These are phyloP conservation scores for Drosophila bifasciata DNA, from an alignment of 1,140 invertebrate species.

Conservation along the genomic window DNA sequence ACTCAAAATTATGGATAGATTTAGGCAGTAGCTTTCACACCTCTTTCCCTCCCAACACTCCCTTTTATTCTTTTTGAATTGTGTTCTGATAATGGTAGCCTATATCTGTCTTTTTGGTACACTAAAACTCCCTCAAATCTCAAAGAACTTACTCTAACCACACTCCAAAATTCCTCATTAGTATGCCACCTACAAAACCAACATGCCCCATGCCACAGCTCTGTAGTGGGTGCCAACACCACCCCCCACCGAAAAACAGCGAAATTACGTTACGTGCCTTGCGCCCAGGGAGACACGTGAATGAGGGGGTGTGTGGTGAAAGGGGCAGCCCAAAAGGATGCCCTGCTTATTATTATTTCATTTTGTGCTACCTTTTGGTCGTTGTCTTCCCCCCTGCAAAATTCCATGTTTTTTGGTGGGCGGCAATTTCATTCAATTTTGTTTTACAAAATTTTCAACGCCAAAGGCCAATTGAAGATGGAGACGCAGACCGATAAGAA, in stretches of 20 bases:
- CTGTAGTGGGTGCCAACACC: too few relatives aligned
- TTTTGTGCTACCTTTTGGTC: slow-evolving; percentile 27
- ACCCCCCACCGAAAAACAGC: slow-evolving; percentile 23
- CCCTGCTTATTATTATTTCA: slow-evolving; percentile 67
- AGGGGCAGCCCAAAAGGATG: neutral
- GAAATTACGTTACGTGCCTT: slow-evolving; percentile 58
- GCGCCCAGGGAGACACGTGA: neutral
- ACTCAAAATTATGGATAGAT: too few relatives aligned
- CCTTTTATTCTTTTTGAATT: too few relatives aligned
- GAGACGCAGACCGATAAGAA: slow-evolving; percentile 27
- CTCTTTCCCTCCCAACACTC: too few relatives aligned
- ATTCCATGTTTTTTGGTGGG: neutral
- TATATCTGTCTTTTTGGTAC: too few relatives aligned
- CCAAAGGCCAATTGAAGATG: slow-evolving; percentile 46
- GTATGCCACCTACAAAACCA: too few relatives aligned
- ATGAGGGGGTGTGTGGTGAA: neutral
- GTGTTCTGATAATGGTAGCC: too few relatives aligned
- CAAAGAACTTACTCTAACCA: too few relatives aligned
- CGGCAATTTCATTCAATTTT: slow-evolving; percentile 71
- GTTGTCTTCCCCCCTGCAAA: neutral
- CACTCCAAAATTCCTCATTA: too few relatives aligned
- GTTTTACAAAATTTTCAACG: slow-evolving; percentile 61
- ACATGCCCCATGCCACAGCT: too few relatives aligned
- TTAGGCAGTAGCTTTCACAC: too few relatives aligned
- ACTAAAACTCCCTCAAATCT: too few relatives aligned